A percentile compares a stretch with the other conserved stretches of the same genome.
Evolutionary conservation across 2,113 vertebrate species (phyloP).

Genomic region (Heterocephalus glaber): DNA sequence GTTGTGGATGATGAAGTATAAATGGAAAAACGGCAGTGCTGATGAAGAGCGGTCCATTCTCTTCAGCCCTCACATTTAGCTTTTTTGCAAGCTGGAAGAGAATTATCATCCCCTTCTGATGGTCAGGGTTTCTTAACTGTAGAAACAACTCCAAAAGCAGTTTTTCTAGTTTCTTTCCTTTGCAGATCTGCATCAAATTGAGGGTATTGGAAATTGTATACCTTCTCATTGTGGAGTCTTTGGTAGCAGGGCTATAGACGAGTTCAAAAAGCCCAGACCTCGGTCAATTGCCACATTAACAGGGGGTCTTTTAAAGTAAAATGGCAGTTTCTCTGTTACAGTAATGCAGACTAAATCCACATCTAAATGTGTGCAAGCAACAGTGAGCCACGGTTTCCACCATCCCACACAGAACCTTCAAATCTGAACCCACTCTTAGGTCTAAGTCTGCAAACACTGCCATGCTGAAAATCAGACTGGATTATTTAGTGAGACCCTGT

Average conservation of each 20-base stretch:
- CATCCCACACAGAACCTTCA: no score
- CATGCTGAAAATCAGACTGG: no score
- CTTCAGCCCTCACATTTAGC: constrained; percentile 82
- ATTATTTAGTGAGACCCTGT: background rate
- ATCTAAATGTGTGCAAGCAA: constrained; percentile 93
- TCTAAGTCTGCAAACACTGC: no score
- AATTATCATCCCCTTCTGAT: constrained; percentile 83
- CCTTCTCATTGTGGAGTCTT: constrained; percentile 94
- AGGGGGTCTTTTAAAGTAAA: constrained; percentile 93
- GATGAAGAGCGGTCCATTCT: no score
- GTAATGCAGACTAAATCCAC: constrained; percentile 94
- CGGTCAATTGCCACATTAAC: constrained; percentile 93
- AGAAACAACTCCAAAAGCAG: constrained; percentile 87
- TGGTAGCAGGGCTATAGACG: constrained; percentile 92
- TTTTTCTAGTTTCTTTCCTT: constrained; percentile 92
- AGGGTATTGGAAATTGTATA: constrained; percentile 95
- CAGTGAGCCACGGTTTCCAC: no score
- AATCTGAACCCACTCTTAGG: no score
- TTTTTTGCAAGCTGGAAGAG: constrained; percentile 86
- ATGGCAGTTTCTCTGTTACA: constrained; percentile 93
- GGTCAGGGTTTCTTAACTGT: constrained; percentile 85
- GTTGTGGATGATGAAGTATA: background rate
- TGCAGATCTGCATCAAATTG: constrained; percentile 91
- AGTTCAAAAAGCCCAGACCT: constrained; percentile 94
- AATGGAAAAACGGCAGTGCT: background rate